A percentile compares a stretch with the other conserved stretches of the same genome.
These are phyloP conservation scores for Cephus runcator DNA, from an alignment of 2,888 invertebrate genomes.

Conservation along the genomic window DNA sequence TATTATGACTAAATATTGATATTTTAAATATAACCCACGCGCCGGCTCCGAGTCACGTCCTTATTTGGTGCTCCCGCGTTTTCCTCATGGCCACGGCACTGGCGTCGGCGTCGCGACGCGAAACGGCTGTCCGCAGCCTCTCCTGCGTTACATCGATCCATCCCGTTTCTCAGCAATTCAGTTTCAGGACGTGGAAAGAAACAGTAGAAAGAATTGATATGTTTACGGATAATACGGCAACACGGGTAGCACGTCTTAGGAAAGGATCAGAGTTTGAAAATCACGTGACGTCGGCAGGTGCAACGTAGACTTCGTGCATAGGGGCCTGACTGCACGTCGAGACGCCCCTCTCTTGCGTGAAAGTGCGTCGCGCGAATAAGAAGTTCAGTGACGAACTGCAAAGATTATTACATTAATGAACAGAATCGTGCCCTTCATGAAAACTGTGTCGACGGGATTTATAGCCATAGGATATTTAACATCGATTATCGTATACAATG, in stretches of 20 bases:
- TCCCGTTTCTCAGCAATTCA: constrained; percentile 14
- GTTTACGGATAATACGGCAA: neutral
- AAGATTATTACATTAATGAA: neutral
- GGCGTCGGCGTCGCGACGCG: constrained; percentile 35
- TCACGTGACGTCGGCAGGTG: neutral
- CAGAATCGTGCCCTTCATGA: neutral
- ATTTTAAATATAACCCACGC: neutral
- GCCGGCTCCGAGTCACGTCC: neutral
- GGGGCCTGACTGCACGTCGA: neutral
- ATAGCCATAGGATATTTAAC: neutral
- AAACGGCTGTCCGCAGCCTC: constrained; percentile 30
- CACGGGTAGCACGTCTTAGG: neutral
- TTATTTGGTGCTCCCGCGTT: neutral
- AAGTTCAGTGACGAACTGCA: neutral
- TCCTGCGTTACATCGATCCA: constrained; percentile 33
- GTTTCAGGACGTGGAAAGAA: neutral
- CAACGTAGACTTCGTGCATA: neutral
- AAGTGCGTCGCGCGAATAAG: neutral
- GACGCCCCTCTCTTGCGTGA: neutral
- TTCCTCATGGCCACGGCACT: constrained; percentile 23
- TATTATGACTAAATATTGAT: neutral
- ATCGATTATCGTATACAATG: neutral
- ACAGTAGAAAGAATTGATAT: neutral
- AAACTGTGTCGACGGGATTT: neutral
- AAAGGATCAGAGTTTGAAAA: neutral